These are phyloP conservation scores for Gibbula magus DNA, from an alignment of 2,888 invertebrate genomes.

Conservation along the genomic window DNA sequence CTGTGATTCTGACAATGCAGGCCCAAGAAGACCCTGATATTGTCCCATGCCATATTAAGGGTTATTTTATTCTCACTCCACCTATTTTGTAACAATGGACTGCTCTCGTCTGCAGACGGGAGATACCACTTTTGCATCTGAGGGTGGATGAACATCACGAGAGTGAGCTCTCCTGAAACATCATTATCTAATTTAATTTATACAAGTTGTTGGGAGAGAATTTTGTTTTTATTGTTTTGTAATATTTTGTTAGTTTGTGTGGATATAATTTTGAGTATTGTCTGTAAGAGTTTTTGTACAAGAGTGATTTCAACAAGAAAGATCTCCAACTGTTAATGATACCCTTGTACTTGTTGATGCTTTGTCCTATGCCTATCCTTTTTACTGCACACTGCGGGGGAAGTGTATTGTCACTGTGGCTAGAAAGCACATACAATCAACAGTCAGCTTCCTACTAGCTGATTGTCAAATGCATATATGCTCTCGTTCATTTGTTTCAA, in stretches of 20 bases:
- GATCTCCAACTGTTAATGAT: neutral
- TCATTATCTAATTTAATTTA: slow-evolving; percentile 7
- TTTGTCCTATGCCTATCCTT: too few relatives aligned
- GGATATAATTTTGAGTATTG: slow-evolving; percentile 18
- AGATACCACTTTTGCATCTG: neutral
- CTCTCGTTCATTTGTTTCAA: too few relatives aligned
- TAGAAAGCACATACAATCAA: too few relatives aligned
- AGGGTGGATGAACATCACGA: neutral
- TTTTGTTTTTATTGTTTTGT: slow-evolving; percentile 21
- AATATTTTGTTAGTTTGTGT: slow-evolving; percentile 23
- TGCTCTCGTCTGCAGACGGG: neutral
- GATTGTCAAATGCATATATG: too few relatives aligned
- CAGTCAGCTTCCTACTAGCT: too few relatives aligned
- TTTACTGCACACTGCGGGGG: too few relatives aligned
- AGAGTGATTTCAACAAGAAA: slow-evolving; percentile 7
- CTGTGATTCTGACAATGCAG: neutral
- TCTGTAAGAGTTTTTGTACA: slow-evolving; percentile 13
- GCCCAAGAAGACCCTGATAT: neutral
- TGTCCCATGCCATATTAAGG: slow-evolving; percentile 11
- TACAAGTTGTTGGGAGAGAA: slow-evolving; percentile 19
- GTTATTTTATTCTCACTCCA: neutral
- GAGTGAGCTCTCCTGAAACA: neutral
- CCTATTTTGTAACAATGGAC: slow-evolving; percentile 11
- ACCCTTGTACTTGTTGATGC: too few relatives aligned
- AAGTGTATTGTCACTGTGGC: too few relatives aligned